Evolutionary conservation across 2,888 invertebrate genomes (phyloP), one percentile per base, ranked within the genome.

Genomic region (Adineta ricciae): DNA sequence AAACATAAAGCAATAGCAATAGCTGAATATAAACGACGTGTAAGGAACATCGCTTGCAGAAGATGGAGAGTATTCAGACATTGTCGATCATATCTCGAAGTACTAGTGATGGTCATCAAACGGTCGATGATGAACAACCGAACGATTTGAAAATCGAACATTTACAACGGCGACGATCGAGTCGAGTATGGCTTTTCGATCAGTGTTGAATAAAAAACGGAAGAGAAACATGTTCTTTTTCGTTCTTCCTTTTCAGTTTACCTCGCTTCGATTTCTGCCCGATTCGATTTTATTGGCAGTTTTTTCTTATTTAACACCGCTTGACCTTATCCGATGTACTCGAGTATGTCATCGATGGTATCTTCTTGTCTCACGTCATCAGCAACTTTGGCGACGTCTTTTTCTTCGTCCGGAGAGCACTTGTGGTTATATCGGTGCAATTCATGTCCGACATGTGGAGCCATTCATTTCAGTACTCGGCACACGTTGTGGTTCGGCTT

Each of bases 261-360:
- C 9, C 24, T n/a, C 64, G 32, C 32, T 78, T 41, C 21, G 41
- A 14, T 24, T n/a, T 41, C 49, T 86, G 21, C 98, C 99, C 21
- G 98, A 99, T 91, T 98, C 97, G 92, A 95, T 98, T 50, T 92
- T 99, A 54, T 92, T 97, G 87, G 94, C 95, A 89, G 94, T 97
- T 89, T 99, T 99, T 92, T 94, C 95, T 83, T 99, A 97, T 91
- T 92, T 99, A 87, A 93, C 94, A 50, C 97, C 97, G 90, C 93
- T 94, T 86, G 96, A 98, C 92, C 95, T 98, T 90, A 95, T 96
- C 91, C 94, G 94, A 52, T 93, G 87, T 92, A 96, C 98, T 0
- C 93, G 94, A 87, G 95, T 98, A 4, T 97, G 97, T 92, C 95
- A 95, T 90, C 94, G 96, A 91, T 99, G 99, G 99, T 93, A 97